Conservation (phyloP, 2,113 vertebrate species). For the Chionomys nivalis region DNA sequence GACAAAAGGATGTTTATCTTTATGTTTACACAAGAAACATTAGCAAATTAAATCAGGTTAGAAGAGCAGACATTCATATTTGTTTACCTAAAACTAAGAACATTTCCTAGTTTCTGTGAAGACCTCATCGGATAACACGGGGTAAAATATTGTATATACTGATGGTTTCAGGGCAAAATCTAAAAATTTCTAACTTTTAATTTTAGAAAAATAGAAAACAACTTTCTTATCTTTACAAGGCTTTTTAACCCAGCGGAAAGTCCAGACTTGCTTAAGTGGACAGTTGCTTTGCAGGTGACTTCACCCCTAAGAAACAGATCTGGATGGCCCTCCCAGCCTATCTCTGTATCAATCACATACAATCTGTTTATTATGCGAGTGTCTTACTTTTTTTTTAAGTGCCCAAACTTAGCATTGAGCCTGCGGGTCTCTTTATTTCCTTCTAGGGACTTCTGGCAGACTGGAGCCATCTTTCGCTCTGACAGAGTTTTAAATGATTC, state of each 20-base stretch:
- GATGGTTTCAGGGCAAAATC: neutral
- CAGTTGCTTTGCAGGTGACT: neutral
- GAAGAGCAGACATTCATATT: neutral
- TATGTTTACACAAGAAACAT: conserved; percentile 4
- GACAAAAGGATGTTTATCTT: conserved; percentile 7
- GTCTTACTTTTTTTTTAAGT: conserved; percentile 80
- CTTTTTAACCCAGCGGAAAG: neutral
- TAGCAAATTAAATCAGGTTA: neutral
- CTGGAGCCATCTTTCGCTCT: conserved; percentile 83
- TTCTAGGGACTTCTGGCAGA: conserved; percentile 87
- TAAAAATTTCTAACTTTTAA: neutral
- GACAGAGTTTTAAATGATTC: conserved; percentile 87
- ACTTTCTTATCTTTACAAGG: conserved; percentile 43
- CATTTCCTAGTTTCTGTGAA: conserved; percentile 7
- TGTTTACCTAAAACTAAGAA: conserved; percentile 12
- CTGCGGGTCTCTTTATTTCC: conserved; percentile 85
- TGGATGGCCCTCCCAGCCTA: neutral
- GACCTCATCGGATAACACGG: neutral
- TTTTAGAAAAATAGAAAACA: conserved; percentile 21
- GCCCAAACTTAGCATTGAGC: conserved; percentile 77
- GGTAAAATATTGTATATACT: conserved; percentile 1
- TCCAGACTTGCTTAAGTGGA: neutral
- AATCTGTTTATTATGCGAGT: conserved; percentile 76
- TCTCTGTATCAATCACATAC: conserved; percentile 9
- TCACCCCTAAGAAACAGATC: neutral